Percentiles rank a stretch among this genome's conserved stretches.
phyloP scores from a whole-genome alignment of 2,797 vertebrate genomes.

The Tauraco hartlaubi region DNA sequence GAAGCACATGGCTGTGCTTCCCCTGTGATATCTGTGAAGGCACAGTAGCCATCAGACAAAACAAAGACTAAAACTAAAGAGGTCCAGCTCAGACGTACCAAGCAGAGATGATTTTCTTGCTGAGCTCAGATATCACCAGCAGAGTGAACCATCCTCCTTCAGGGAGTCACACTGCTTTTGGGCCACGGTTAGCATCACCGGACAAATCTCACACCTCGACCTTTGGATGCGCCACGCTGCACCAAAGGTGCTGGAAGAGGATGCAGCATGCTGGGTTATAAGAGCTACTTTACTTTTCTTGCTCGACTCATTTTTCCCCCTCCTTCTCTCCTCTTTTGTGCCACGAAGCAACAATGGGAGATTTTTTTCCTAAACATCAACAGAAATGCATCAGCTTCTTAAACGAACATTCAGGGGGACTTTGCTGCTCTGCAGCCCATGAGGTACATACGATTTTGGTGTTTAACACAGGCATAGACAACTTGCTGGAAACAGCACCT shows the following conservation, averaged over 20 bases:
- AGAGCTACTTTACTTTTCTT: not conserved
- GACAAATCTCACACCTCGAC: not conserved
- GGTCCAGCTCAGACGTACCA: not conserved
- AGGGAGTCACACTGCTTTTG: not conserved
- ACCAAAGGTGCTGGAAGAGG: not conserved
- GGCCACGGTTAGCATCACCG: too few species aligned
- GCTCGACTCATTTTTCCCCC: not conserved
- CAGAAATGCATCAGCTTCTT: not conserved
- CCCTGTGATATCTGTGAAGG: not conserved
- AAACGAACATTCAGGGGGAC: not conserved
- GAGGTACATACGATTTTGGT: not conserved
- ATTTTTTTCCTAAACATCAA: not conserved
- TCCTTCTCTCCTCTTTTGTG: not conserved
- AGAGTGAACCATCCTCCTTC: not conserved
- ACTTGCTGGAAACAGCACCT: not conserved
- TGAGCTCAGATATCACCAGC: not conserved
- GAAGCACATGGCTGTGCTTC: not conserved
- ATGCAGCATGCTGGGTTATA: accelerated
- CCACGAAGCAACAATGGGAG: not conserved
- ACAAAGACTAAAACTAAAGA: not conserved
- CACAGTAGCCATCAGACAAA: not conserved
- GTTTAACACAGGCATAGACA: not conserved
- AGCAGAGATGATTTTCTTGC: not conserved
- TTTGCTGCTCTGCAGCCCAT: not conserved
- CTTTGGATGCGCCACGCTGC: not conserved